Percentiles rank a stretch among this genome's conserved stretches.
phyloP scores from a whole-genome alignment of 2,888 invertebrate genomes.

The Itoplectis maculator region DNA sequence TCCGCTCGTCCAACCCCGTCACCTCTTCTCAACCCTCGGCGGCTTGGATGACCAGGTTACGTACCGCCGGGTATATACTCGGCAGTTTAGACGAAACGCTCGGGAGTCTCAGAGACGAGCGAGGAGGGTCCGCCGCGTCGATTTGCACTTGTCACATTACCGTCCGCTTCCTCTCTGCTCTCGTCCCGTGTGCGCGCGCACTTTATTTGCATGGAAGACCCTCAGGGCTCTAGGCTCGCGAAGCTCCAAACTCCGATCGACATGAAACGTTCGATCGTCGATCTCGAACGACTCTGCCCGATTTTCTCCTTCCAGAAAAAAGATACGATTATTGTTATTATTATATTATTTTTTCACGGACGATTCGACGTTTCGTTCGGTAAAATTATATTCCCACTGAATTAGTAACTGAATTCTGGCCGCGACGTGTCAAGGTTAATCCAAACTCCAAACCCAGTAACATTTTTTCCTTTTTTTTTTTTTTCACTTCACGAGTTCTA shows the following conservation, averaged over 20 bases:
- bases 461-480: not conserved
- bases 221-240: conserved; percentile 44
- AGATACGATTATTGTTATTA: not conserved
- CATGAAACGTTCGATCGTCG: conserved; percentile 21
- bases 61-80: conserved; percentile 40
- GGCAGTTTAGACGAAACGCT: conserved; percentile 53
- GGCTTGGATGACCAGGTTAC: conserved; percentile 62
- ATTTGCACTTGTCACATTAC: conserved; percentile 37
- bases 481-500: not conserved
- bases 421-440: not conserved
- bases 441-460: not conserved
- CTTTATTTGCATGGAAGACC: conserved; percentile 57
- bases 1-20: conserved; percentile 66
- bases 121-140: conserved; percentile 22
- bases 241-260: conserved; percentile 29
- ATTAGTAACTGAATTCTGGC: not conserved
- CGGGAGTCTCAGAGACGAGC: conserved; percentile 24
- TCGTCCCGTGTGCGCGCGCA: no score
- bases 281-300: not conserved
- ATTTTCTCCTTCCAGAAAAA: not conserved
- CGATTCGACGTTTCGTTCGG: not conserved
- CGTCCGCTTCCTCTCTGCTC: not conserved
- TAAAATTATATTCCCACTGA: not conserved
- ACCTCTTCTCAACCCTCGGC: conserved; percentile 64
- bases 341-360: not conserved